These are phyloP conservation scores for Noctua fimbriata DNA, from an alignment of 2,888 invertebrate species.

Conservation along the genomic window DNA sequence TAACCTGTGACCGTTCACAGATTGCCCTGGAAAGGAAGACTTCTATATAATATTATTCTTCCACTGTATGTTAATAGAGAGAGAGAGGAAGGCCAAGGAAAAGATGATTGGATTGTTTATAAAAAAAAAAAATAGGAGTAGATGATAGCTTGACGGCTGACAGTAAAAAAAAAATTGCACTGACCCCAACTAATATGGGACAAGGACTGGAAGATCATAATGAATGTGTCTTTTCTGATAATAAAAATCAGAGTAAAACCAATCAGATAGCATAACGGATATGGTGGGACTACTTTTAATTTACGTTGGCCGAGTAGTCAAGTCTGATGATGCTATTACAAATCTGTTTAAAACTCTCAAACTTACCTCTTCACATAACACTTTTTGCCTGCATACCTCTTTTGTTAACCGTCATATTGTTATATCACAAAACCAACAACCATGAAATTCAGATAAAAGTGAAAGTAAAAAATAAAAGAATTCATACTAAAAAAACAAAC, in stretches of 20 bases:
- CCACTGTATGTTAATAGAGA: background rate
- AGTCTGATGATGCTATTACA: background rate
- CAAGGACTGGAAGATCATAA: background rate
- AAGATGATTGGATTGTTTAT: background rate
- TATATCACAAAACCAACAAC: conserved; percentile 41
- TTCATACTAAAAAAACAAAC: conserved; percentile 73
- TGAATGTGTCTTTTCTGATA: background rate
- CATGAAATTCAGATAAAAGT: conserved; percentile 40
- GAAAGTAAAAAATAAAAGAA: conserved; percentile 32
- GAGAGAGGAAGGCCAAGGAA: background rate
- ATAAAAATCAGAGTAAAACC: background rate
- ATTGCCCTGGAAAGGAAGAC: conserved; percentile 79
- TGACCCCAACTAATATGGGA: background rate
- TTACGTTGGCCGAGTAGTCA: background rate
- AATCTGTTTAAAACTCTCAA: background rate
- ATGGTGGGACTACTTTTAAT: background rate
- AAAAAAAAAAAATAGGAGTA: background rate
- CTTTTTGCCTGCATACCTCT: background rate
- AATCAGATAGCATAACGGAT: background rate
- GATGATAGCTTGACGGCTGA: background rate
- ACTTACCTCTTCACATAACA: background rate
- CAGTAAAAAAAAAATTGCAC: background rate
- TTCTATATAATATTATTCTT: background rate
- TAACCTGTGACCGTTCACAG: conserved; percentile 92
- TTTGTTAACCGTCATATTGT: conserved; percentile 2